phyloP scores from a whole-genome alignment of 2,797 vertebrate genomes.

The Leptodactylus fallax region DNA sequence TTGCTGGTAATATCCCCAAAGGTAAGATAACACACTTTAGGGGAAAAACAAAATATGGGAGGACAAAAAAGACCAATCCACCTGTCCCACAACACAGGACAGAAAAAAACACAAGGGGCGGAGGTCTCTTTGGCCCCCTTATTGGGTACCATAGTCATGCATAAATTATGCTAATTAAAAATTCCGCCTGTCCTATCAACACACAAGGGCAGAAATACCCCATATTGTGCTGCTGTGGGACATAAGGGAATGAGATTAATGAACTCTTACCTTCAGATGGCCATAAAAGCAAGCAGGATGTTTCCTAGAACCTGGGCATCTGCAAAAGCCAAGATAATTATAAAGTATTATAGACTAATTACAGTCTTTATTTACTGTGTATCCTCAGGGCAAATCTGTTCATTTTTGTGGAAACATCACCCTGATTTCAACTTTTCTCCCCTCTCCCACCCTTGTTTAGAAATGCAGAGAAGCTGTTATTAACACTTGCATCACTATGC shows the following conservation, averaged over 20 bases:
- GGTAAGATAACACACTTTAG: too few species aligned
- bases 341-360: conserved; percentile 45
- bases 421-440: conserved; percentile 47
- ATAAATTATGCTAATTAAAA: too few species aligned
- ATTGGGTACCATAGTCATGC: too few species aligned
- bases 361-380: neutral
- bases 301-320: conserved; percentile 5
- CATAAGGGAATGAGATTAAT: neutral
- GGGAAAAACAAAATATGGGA: too few species aligned
- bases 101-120: too few species aligned
- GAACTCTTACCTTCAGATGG: neutral
- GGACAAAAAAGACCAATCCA: too few species aligned
- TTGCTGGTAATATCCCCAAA: too few species aligned
- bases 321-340: conserved; percentile 36
- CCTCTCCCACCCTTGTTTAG: conserved; percentile 50
- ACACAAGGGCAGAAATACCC: too few species aligned
- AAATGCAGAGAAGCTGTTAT: conserved; percentile 20
- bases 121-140: too few species aligned
- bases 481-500: neutral
- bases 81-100: too few species aligned
- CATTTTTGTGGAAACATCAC: conserved; percentile 43
- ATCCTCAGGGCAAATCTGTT: conserved; percentile 44
- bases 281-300: neutral
- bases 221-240: too few species aligned
- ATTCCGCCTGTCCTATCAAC: too few species aligned